Percentiles rank a stretch among this genome's conserved stretches.
phyloP scores from a whole-genome alignment of 2,797 vertebrate species.

The Leptoclinus maculatus region DNA sequence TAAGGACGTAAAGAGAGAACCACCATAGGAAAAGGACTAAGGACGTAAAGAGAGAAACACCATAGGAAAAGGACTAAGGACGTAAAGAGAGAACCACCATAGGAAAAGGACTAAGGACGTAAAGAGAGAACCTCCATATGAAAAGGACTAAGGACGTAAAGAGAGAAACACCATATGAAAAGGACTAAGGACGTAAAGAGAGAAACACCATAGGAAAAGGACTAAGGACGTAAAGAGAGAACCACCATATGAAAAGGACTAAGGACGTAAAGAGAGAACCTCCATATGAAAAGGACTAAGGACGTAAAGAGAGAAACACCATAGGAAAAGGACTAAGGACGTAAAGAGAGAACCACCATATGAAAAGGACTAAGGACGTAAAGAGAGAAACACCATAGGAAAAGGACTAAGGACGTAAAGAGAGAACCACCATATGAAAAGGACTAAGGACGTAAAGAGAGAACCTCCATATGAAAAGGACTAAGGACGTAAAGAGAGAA shows the following conservation, averaged over 20 bases:
- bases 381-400: too few species aligned
- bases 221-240: neutral
- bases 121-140: too few species aligned
- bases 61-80: neutral
- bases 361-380: neutral
- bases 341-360: too few species aligned
- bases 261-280: too few species aligned
- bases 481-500: neutral
- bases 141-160: neutral
- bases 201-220: too few species aligned
- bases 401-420: neutral
- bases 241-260: neutral
- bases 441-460: neutral
- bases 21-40: neutral
- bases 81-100: too few species aligned
- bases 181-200: neutral
- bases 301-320: too few species aligned
- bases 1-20: too few species aligned
- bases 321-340: neutral
- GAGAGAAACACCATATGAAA: too few species aligned
- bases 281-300: neutral
- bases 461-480: too few species aligned
- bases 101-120: neutral
- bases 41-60: too few species aligned
- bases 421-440: too few species aligned